Evolutionary conservation across 2,797 vertebrate genomes (phyloP).

Genomic region (Anomalospiza imberbis): DNA sequence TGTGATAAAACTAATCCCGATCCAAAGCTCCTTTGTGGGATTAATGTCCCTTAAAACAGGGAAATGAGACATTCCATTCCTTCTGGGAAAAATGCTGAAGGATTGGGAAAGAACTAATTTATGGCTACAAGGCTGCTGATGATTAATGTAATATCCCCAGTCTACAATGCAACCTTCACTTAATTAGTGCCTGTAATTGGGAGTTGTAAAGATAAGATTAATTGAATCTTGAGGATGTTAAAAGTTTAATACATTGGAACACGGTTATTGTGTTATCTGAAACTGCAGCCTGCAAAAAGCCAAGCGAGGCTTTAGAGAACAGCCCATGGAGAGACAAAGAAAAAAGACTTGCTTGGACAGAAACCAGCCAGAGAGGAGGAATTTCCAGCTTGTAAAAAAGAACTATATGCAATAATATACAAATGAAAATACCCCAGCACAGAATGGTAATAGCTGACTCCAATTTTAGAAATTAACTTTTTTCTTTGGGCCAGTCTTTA

Average conservation of each 20-base stretch:
- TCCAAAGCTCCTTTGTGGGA: conserved; percentile 64
- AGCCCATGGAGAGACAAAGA: conserved; percentile 10
- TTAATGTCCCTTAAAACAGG: conserved; percentile 49
- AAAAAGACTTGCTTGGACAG: background rate
- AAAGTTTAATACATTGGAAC: conserved; percentile 72
- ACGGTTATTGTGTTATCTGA: conserved; percentile 66
- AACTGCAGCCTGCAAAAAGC: conserved; percentile 51
- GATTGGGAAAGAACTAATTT: conserved; percentile 64
- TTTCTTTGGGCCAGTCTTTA: background rate
- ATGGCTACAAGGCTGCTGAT: conserved; percentile 54
- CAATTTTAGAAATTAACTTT: background rate
- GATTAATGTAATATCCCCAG: conserved; percentile 73
- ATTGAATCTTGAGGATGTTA: conserved; percentile 76
- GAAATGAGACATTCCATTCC: conserved; percentile 51
- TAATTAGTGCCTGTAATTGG: conserved; percentile 81
- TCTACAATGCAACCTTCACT: conserved; percentile 72
- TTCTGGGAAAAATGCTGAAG: conserved; percentile 64
- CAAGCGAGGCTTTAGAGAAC: background rate
- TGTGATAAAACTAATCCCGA: conserved; percentile 63
- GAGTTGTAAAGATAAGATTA: conserved; percentile 83
- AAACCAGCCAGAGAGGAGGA: background rate
- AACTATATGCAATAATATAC: background rate
- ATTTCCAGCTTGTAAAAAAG: conserved; percentile 10
- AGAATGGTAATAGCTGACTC: background rate
- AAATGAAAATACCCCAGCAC: background rate